Evolutionary conservation across 2,888 invertebrate species (phyloP), one percentile per base, ranked within the genome.

Genomic region (Leuctra nigra): DNA sequence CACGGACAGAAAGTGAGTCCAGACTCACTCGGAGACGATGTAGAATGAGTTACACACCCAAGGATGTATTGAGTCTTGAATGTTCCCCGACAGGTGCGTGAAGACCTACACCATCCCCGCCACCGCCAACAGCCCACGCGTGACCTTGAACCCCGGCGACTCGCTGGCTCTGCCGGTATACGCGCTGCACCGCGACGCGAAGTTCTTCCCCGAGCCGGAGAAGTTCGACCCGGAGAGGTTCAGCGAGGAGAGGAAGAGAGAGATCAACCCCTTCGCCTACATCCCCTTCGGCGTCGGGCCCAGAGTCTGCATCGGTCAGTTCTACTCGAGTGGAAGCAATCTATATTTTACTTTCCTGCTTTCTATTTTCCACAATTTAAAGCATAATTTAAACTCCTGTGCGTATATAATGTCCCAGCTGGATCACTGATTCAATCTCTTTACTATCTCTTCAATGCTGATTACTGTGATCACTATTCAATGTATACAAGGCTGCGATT

Each of bases 261-360:
- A 39, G 4, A 20, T 18, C 4, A 39, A 14, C 39, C 39, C 39
- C 2, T 39, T 39, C 16, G 46, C 60, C 63, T 20, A n/a, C n/a
- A n/a, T n/a, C n/a, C n/a, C n/a, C n/a, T n/a, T n/a, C n/a, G n/a
- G n/a, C n/a, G n/a, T n/a, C 61, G 47, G 50, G 55, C 64, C 9
- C 58, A 61, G 25, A 54, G 63, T 33, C 65, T 67, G 57, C 39
- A 16, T 39, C 3, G 39, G 39, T 16, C 6, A 39, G 39, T 13
- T 9, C 13, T 38, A 14, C n/a, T 13, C 38, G 13, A 3, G n/a
- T 4, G 4, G 38, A 38, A 38, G 4, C 38, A 38, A 38, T 6
- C 6, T 14, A 38, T 38, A n/a, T 11, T 29, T 7, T 6, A 29
- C 29, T 7, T 29, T 29, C n/a, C n/a, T 29, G 29, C 6, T 29